Evolutionary conservation across 2,797 vertebrate species (phyloP).

Genomic region (Potorous gilbertii): DNA sequence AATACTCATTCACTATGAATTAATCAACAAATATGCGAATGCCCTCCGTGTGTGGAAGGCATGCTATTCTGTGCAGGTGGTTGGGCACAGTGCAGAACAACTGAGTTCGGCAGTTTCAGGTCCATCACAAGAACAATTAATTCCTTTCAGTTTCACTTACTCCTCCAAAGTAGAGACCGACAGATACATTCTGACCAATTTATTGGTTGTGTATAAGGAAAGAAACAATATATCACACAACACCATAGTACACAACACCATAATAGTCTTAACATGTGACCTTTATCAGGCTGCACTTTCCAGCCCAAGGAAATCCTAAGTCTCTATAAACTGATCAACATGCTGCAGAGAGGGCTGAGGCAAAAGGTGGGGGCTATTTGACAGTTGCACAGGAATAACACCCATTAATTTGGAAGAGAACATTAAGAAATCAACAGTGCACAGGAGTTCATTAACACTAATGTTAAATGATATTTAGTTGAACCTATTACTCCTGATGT

Average conservation of each 20-base stretch:
- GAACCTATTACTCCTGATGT: neutral
- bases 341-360: neutral
- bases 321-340: slow-evolving; percentile 29
- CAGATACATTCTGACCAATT: neutral
- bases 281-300: neutral
- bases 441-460: neutral
- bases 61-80: neutral
- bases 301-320: neutral
- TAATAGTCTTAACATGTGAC: neutral
- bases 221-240: neutral
- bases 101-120: too few species aligned
- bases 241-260: neutral
- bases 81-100: neutral
- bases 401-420: neutral
- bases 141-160: neutral
- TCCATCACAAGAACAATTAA: too few species aligned
- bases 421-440: neutral
- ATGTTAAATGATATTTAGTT: neutral
- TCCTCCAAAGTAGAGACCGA: neutral
- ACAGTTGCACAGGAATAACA: neutral
- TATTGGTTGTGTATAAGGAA: neutral
- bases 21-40: neutral
- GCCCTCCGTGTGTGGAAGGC: neutral
- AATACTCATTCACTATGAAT: neutral
- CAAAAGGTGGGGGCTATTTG: neutral